Evolutionary conservation across 1,140 invertebrate genomes (phyloP), one percentile per base, ranked within the genome.

Genomic region (Aricia agestis): DNA sequence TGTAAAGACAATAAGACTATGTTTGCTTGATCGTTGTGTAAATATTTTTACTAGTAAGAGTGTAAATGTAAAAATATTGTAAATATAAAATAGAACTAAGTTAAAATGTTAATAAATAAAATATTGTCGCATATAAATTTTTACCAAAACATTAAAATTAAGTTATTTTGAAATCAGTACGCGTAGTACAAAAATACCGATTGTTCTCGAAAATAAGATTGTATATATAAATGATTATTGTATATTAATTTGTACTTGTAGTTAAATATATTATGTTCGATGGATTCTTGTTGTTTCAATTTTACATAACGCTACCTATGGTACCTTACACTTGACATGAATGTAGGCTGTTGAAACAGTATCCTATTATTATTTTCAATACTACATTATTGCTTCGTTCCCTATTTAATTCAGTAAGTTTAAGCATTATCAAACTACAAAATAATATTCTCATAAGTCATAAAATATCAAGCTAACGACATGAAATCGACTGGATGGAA

Each of bases 211-310:
- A 69, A 69, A 41, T 68, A 76, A 73, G 74, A 74, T 74, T 81
- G 80, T 84, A 81, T 83, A 81, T 72, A 74, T 66, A 76, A 69
- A 69, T 67, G 77, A 59, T 69, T 80, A 78, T 72, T 82, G 83
- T 83, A 85, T 74, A 84, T 82, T 81, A 76, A 83, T 86, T 83
- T 85, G 79, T 86, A 86, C 79, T 80, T 79, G 71, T 82, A 83
- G 78, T 79, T 72, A 79, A 85, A 83, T 82, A 83, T 77, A 84
- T 81, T 75, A 67, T 72, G 17, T 71, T 74, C 65, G 57, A 66
- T 68, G 67, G 68, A 79, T 74, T 71, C 61, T 15, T 32, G 32
- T 65, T 58, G 76, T 85, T 80, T 80, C 72, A 78, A 73, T 79
- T 7, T n/a, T 41, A n/a, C 41, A 25, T 32, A 32, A 52, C 45